phyloP scores from a whole-genome alignment of 1,140 invertebrate species.

The Eriocheir sinensis region DNA sequence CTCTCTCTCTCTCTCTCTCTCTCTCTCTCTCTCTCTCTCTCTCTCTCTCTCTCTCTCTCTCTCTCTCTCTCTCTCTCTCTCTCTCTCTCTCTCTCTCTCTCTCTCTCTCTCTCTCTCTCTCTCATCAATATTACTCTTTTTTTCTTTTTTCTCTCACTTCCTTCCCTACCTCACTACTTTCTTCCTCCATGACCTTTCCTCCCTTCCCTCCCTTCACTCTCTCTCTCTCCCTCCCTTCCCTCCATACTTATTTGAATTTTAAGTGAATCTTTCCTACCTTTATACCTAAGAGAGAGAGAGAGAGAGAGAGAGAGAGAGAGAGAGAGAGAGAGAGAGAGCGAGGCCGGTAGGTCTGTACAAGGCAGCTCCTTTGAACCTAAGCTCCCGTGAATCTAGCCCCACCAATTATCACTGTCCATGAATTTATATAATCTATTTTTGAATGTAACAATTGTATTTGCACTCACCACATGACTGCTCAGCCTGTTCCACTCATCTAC shows the following conservation, averaged over 20 bases:
- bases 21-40: background rate
- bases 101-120: constrained; percentile 9
- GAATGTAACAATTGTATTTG: too few relatives aligned
- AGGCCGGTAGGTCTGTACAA: too few relatives aligned
- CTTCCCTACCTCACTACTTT: too few relatives aligned
- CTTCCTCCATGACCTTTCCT: background rate
- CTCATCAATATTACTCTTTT: background rate
- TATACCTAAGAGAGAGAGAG: background rate
- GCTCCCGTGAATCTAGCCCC: too few relatives aligned
- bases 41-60: background rate
- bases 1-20: constrained; percentile 13
- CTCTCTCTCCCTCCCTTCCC: background rate
- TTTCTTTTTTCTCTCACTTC: background rate
- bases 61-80: background rate
- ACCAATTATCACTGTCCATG: too few relatives aligned
- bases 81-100: background rate
- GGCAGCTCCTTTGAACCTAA: too few relatives aligned
- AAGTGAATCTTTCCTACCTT: background rate
- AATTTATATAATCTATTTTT: too few relatives aligned
- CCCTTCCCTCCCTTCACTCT: background rate
- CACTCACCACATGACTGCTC: too few relatives aligned
- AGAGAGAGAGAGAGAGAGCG: background rate
- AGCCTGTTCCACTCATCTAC: too few relatives aligned
- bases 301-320: background rate
- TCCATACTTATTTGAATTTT: background rate